Conservation (phyloP, 2,888 invertebrate genomes). For the Agrochola litura region DNA sequence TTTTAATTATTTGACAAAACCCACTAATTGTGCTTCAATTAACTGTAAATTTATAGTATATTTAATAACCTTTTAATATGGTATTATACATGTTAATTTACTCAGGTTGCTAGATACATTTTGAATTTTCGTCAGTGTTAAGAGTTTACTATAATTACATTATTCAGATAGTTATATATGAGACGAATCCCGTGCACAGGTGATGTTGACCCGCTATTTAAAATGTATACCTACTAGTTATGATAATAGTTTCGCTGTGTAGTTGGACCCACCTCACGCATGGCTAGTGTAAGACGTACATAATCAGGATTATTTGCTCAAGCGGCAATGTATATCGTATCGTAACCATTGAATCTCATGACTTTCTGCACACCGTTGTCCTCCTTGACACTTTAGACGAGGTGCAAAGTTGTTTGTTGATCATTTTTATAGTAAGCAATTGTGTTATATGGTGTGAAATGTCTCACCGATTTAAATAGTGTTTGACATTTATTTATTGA, state of each 20-base stretch:
- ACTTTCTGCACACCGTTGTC: slow-evolving; percentile 84
- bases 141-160: slow-evolving; percentile 77
- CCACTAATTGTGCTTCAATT: slow-evolving; percentile 84
- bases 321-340: slow-evolving; percentile 85
- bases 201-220: slow-evolving; percentile 80
- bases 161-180: slow-evolving; percentile 79
- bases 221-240: slow-evolving; percentile 78
- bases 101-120: slow-evolving; percentile 87
- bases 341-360: slow-evolving; percentile 89
- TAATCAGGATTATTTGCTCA: slow-evolving; percentile 89
- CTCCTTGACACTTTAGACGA: slow-evolving; percentile 82
- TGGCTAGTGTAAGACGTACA: slow-evolving; percentile 84
- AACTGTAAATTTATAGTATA: slow-evolving; percentile 87
- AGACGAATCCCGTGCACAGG: slow-evolving; percentile 81
- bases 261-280: slow-evolving; percentile 87
- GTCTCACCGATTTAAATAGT: slow-evolving; percentile 88
- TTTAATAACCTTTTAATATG: slow-evolving; percentile 83
- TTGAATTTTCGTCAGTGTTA: slow-evolving; percentile 81
- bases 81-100: slow-evolving; percentile 86
- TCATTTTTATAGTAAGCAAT: slow-evolving; percentile 90
- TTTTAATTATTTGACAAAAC: slow-evolving; percentile 82
- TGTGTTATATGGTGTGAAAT: slow-evolving; percentile 89
- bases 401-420: slow-evolving; percentile 90
- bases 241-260: slow-evolving; percentile 78
- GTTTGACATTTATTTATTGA: slow-evolving; percentile 91